These are phyloP conservation scores for Nemotelus pantherinus DNA, from an alignment of 2,888 invertebrate genomes.

Conservation along the genomic window DNA sequence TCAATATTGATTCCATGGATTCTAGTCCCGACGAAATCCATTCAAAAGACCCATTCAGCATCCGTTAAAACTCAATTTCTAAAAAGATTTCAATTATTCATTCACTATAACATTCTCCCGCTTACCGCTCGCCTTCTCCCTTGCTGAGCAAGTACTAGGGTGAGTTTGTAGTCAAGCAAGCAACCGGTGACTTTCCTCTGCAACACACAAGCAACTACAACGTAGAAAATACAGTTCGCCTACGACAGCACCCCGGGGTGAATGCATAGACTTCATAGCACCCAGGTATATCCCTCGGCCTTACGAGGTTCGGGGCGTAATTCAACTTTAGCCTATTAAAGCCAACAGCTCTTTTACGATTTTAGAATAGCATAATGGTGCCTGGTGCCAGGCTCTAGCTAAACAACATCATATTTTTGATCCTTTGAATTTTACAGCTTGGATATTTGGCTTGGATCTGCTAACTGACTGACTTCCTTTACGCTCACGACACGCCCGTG, in stretches of 20 bases:
- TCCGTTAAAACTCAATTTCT: conserved; percentile 42
- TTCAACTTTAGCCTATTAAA: conserved; percentile 43
- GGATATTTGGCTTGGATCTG: conserved; percentile 8
- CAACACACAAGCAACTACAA: background rate
- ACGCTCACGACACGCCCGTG: background rate
- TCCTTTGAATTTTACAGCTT: conserved; percentile 38
- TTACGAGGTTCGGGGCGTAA: conserved; percentile 36
- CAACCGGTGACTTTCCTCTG: background rate
- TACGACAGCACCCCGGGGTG: conserved; percentile 8
- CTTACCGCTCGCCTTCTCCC: background rate
- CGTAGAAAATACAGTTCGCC: background rate
- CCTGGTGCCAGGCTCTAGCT: conserved; percentile 16
- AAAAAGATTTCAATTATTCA: conserved; percentile 44
- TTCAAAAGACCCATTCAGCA: conserved; percentile 27
- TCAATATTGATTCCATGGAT: conserved; percentile 35
- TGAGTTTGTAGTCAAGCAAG: background rate
- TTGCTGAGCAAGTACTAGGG: background rate
- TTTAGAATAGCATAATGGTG: conserved; percentile 38
- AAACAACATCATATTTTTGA: conserved; percentile 32
- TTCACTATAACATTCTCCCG: conserved; percentile 23
- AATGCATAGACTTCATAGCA: conserved; percentile 12
- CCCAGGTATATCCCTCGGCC: conserved; percentile 27
- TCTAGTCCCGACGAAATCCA: conserved; percentile 26
- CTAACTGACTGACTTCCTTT: background rate
- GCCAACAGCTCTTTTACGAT: conserved; percentile 41